phyloP scores from a whole-genome alignment of 2,113 vertebrate species.

The Mystacornis crossleyi region DNA sequence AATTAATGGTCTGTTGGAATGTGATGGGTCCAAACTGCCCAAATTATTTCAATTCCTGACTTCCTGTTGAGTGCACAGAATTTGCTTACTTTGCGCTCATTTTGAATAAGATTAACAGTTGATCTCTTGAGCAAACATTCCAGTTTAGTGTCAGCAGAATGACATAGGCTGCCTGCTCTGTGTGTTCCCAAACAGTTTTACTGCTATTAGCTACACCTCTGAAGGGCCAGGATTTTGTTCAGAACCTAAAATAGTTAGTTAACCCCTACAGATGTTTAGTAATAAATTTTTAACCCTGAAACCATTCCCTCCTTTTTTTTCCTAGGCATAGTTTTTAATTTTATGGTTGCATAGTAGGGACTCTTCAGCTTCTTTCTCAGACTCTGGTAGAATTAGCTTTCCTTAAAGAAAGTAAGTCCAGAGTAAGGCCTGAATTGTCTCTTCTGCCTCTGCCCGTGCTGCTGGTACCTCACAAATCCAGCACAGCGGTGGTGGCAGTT shows the following conservation, averaged over 20 bases:
- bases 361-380: not conserved
- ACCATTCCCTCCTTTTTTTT: not conserved
- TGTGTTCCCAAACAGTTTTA: not conserved
- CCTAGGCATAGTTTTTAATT: not conserved
- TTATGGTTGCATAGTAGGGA: not conserved
- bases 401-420: not conserved
- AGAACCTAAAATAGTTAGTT: not conserved
- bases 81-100: slow-evolving; percentile 24
- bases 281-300: not conserved
- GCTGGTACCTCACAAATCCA: not conserved
- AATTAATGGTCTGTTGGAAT: not conserved
- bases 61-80: not conserved
- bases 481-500: rapidly evolving
- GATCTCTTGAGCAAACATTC: slow-evolving; percentile 22
- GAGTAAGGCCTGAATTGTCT: not conserved
- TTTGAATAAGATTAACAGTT: not conserved
- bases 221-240: not conserved
- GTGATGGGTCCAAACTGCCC: not conserved
- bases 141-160: not conserved
- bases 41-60: not conserved
- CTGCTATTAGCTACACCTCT: not conserved
- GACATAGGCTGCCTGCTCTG: not conserved
- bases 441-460: not conserved
- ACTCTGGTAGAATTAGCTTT: not conserved
- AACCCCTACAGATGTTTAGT: not conserved